These are phyloP conservation scores for Eulacestoma nigropectus DNA, from an alignment of 2,113 vertebrate genomes.

Conservation along the genomic window DNA sequence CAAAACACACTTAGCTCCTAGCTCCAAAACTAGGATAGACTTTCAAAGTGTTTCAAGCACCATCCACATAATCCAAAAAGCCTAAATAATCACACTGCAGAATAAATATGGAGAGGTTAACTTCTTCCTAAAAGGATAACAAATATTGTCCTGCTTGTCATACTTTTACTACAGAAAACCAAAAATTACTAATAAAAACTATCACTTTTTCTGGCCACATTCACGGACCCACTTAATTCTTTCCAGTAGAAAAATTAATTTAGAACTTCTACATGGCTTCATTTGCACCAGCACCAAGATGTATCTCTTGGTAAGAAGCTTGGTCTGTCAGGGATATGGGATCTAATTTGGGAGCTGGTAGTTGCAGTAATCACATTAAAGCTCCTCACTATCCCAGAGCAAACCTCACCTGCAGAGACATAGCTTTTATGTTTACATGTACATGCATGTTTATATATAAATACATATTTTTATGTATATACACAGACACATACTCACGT, in stretches of 20 bases:
- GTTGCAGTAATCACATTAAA: not conserved
- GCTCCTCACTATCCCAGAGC: not conserved
- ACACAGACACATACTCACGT: rapidly evolving
- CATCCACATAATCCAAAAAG: not conserved
- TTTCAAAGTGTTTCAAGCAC: not conserved
- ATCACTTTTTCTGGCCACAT: not conserved
- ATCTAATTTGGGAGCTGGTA: not conserved
- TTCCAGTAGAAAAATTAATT: not conserved
- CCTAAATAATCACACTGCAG: not conserved
- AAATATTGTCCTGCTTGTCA: not conserved
- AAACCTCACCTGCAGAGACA: not conserved
- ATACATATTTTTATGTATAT: rapidly evolving
- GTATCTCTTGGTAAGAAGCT: not conserved
- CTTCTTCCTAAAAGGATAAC: not conserved
- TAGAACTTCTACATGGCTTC: not conserved
- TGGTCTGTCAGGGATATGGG: not conserved
- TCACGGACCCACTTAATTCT: not conserved
- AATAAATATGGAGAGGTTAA: not conserved
- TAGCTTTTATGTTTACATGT: rapidly evolving
- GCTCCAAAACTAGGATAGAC: not conserved
- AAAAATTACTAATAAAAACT: not conserved
- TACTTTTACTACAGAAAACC: not conserved
- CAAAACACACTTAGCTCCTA: not conserved
- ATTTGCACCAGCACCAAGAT: not conserved
- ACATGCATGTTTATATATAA: not conserved